A percentile compares a stretch with the other conserved stretches of the same genome.
Conservation (phyloP, 2,113 vertebrate genomes). For the Cinclus cinclus region DNA sequence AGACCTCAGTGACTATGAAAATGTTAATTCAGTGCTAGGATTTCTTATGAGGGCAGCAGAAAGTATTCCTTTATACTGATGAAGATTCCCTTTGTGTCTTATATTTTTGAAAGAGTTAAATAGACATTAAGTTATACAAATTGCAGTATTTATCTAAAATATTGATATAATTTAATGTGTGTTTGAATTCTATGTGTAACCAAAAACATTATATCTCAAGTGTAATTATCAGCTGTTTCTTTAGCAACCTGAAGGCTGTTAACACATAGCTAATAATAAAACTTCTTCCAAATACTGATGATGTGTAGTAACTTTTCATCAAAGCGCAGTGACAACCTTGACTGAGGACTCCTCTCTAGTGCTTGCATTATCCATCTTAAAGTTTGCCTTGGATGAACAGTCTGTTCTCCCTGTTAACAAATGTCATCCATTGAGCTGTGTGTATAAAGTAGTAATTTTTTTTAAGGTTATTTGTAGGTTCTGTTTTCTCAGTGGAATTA, state of each 20-base stretch:
- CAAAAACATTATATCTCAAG: neutral
- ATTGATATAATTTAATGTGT: neutral
- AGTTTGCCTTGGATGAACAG: neutral
- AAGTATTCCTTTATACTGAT: neutral
- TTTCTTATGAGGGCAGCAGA: neutral
- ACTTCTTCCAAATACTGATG: neutral
- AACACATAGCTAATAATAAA: neutral
- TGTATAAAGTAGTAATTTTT: neutral
- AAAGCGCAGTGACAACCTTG: neutral
- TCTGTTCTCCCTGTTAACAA: neutral
- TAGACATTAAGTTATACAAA: neutral
- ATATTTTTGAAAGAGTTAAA: neutral
- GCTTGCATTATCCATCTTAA: neutral
- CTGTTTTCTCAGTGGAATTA: neutral
- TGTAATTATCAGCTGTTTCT: neutral
- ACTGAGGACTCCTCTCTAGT: neutral
- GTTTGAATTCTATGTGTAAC: neutral
- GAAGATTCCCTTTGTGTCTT: neutral
- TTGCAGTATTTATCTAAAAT: neutral
- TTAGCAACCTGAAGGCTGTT: neutral
- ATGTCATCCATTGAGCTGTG: neutral
- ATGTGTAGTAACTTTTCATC: neutral
- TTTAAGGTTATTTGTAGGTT: neutral
- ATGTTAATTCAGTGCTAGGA: neutral
- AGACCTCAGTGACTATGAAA: neutral